These are phyloP conservation scores for Centroberyx gerrardi DNA, from an alignment of 2,797 vertebrate genomes.

Conservation along the genomic window DNA sequence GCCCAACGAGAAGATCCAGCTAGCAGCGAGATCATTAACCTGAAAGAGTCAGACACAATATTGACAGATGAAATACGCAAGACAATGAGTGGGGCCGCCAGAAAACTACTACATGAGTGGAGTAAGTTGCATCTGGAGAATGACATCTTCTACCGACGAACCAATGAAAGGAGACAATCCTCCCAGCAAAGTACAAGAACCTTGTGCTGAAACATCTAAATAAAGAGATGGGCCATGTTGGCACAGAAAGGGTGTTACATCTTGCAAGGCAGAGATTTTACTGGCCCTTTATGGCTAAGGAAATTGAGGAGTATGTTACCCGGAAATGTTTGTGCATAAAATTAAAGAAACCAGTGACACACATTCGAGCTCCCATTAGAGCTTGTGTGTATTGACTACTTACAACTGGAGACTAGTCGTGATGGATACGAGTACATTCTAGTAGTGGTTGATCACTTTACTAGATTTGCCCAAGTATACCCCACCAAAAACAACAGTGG, in stretches of 20 bases:
- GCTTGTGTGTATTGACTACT: conserved; percentile 48
- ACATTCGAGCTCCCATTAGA: conserved; percentile 23
- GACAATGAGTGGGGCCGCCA: not conserved
- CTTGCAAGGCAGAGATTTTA: conserved; percentile 23
- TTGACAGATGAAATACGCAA: conserved; percentile 3
- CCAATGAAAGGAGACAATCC: not conserved
- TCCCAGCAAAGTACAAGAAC: not conserved
- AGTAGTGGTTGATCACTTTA: conserved; percentile 13
- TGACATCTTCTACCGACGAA: conserved; percentile 15
- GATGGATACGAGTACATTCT: conserved; percentile 25
- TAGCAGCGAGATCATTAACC: not conserved
- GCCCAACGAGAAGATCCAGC: conserved; percentile 18
- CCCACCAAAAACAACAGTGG: conserved; percentile 21
- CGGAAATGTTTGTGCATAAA: conserved; percentile 18
- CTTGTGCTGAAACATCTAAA: not conserved
- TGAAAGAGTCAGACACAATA: conserved; percentile 13
- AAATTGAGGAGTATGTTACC: conserved; percentile 34
- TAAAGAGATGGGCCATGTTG: conserved; percentile 3
- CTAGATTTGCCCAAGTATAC: conserved; percentile 16
- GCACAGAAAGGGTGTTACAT: not conserved
- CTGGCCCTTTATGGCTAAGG: conserved; percentile 26
- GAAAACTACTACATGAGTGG: conserved; percentile 21
- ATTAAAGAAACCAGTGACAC: conserved; percentile 11
- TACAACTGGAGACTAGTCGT: conserved; percentile 37
- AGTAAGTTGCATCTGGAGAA: not conserved